Base-by-base conservation (phyloP, 2,113 vertebrate genomes). In the Hippocampus comes region DNA sequence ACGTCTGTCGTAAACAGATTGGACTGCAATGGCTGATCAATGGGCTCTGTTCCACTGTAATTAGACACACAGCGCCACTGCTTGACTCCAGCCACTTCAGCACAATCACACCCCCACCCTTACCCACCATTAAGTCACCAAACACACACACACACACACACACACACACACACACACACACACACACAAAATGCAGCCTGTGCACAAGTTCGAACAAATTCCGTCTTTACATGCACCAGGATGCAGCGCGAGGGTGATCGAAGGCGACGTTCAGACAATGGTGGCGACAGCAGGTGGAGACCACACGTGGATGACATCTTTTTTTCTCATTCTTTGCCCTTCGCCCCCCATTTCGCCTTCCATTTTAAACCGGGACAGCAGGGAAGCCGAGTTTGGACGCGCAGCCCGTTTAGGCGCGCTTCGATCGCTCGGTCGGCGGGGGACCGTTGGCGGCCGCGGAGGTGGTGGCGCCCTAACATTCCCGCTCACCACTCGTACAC, bases 31-130 rank as follows among this genome's bases (percentile, higher is more conserved):
- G 89, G 87, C 72, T 82, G 92, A 96, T 95, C 85, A 94, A 95
- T 96, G 86, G 90, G 90, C 85, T 92, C 91, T 63, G 91, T 81
- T 87, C 90, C 93, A 91, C 94, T 93, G 94, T 96, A 94, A 95
- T 95, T 94, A 95, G 95, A 95, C 93, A 93, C 94, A 94, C 81
- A 89, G 75, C 88, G 88, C 86, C 86, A 89, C 87, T 80, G 88
- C 87, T 87, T 80, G 85, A 79, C 89, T 88, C 87, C 91, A 93
- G 92, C 94, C 91, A 92, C 66, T 86, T 94, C 93, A 93, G 93
- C 94, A 93, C 88, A 93, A 93, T 79, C 77, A 81, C 77, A 81
- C 79, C 84, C 46, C 53, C 80, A 30, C 53, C 65, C 61, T 66
- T 38, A 27, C n/a, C 42, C 34, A 6, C 34, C 34, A 38, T 38